Conservation (phyloP, 2,797 vertebrate genomes). For the Siniperca undulata region DNA sequence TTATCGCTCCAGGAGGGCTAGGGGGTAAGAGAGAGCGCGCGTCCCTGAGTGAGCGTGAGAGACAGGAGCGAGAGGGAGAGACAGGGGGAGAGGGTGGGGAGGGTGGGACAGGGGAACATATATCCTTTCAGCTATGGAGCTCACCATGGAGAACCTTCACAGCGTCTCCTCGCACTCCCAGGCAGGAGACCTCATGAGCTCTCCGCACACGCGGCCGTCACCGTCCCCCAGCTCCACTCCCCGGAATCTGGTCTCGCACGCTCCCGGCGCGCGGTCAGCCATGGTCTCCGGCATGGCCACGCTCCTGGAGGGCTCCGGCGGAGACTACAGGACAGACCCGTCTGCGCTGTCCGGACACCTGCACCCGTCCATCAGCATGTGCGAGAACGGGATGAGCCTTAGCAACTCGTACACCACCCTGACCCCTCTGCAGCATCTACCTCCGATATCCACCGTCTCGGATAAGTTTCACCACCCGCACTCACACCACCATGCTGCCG, state of each 20-base stretch:
- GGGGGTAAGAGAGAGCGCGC: constrained; percentile 59
- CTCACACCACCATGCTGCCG: constrained; percentile 86
- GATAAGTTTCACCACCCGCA: constrained; percentile 94
- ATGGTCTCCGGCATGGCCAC: constrained; percentile 97
- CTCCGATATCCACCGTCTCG: constrained; percentile 94
- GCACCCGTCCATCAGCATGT: constrained; percentile 97
- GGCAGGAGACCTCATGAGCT: constrained; percentile 91
- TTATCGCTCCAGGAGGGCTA: constrained; percentile 77
- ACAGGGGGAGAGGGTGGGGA: constrained; percentile 77
- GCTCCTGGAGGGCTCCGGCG: constrained; percentile 90
- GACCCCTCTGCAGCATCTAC: constrained; percentile 96
- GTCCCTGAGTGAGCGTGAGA: constrained; percentile 66
- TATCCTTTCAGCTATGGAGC: constrained; percentile 90
- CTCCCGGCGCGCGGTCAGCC: constrained; percentile 85
- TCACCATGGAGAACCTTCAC: constrained; percentile 96
- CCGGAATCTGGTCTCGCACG: constrained; percentile 91
- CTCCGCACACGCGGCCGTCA: constrained; percentile 89
- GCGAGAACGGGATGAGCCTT: constrained; percentile 93
- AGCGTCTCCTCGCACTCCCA: constrained; percentile 91
- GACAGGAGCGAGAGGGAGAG: constrained; percentile 75
- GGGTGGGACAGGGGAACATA: constrained; percentile 82
- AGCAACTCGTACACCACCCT: constrained; percentile 96
- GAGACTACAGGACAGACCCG: constrained; percentile 89
- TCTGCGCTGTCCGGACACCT: constrained; percentile 88
- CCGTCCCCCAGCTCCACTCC: constrained; percentile 89